These are phyloP conservation scores for Lasioglossum baleicum DNA, from an alignment of 1,140 invertebrate species.

Conservation along the genomic window DNA sequence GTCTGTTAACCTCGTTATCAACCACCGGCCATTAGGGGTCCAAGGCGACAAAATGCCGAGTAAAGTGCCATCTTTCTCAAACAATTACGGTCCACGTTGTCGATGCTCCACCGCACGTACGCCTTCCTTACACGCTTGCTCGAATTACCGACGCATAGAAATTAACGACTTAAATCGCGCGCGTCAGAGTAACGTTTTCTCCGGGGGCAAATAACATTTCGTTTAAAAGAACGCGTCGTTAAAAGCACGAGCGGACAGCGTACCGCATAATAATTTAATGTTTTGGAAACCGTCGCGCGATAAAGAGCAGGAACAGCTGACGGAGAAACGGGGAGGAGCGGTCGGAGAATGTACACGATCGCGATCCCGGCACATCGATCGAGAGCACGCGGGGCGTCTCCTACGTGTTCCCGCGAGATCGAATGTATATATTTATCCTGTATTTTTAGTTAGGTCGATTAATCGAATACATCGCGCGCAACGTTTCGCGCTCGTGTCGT, in stretches of 20 bases:
- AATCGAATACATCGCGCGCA: no score
- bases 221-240: conserved; percentile 62
- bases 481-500: no score
- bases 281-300: conserved; percentile 9
- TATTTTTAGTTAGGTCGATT: no score
- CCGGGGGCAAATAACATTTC: conserved; percentile 34
- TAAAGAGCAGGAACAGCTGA: background rate
- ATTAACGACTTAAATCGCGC: conserved; percentile 57
- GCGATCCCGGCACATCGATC: conserved; percentile 1
- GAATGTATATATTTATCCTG: background rate
- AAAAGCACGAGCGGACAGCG: conserved; percentile 55
- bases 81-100: conserved; percentile 76
- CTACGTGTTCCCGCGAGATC: background rate
- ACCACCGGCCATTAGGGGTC: conserved; percentile 79
- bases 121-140: conserved; percentile 70
- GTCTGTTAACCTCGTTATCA: conserved; percentile 78
- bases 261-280: conserved; percentile 44
- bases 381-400: background rate
- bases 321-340: background rate
- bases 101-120: conserved; percentile 70
- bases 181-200: conserved; percentile 52
- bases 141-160: conserved; percentile 56
- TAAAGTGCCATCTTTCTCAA: conserved; percentile 80
- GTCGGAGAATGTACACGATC: no score
- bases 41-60: conserved; percentile 79